Evolutionary conservation across 2,113 vertebrate genomes (phyloP), one percentile per base, ranked within the genome.

Genomic region (Apteryx mantelli): DNA sequence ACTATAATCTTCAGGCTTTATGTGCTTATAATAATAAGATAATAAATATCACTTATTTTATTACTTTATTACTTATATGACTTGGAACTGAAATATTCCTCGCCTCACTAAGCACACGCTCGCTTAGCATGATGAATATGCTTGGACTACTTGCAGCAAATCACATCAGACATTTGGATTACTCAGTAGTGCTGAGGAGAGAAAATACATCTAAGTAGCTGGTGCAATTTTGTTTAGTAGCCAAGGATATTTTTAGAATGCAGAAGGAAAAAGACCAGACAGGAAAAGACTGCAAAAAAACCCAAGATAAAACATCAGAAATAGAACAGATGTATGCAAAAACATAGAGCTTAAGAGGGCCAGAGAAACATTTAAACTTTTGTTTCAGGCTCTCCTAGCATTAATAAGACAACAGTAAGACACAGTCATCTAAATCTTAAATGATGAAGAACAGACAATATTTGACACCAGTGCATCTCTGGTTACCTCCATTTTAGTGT

Each of bases 261-360:
- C 13, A 93, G 82, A 94, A 96, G 75, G 71, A 91, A 92, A 91
- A 96, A 82, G 38, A 58, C 32, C 60, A 92, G 74, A 73, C n/a
- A 80, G 61, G 44, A 83, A 86, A 81, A 60, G 40, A 86, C 68
- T 91, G 44, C 56, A 82, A 87, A 84, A 38, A 18, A 96, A 90
- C 28, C 6, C 40, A 70, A 84, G 61, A 92, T 63, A 95, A 83
- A 55, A 65, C 11, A 88, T 5, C 73, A 93, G 70, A 93, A 94
- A 82, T 13, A 70, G 32, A 94, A 36, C 25, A 84, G 16, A 71
- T 2, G 2, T 46, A 69, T 55, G 25, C 7, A 68, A 87, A 95
- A 78, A 0, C 46, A 82, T 84, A 52, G 9, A 58, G 44, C 53
- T 82, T 60, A 74, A 64, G 20, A 77, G 13, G 24, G 18, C 8